phyloP scores from a whole-genome alignment of 2,113 vertebrate species.

The Sus scrofa region T2T-Sscrofa CM000818.6:115232501-115233000 shows the following conservation, averaged over 20 bases:
- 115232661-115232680: fast-evolving
- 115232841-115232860: not conserved
- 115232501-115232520: not conserved
- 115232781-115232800: not conserved
- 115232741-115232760: slow-evolving; percentile 10
- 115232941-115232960: not conserved
- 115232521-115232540: not conserved
- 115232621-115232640: not conserved
- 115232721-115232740: not conserved
- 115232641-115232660: not conserved
- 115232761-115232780: not conserved
- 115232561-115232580: not conserved
- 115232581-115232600: not conserved
- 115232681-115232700: not conserved
- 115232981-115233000: not conserved
- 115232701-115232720: not conserved
- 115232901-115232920: not conserved
- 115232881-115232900: slow-evolving; percentile 3
- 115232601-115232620: not conserved
- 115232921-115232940: not conserved
- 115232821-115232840: not conserved
- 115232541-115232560: not conserved
- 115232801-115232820: slow-evolving; percentile 44
- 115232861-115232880: not conserved
- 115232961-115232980: slow-evolving; percentile 19